These are phyloP conservation scores for Drosophila varians DNA, from an alignment of 1,140 invertebrate genomes.

Conservation along the genomic window DNA sequence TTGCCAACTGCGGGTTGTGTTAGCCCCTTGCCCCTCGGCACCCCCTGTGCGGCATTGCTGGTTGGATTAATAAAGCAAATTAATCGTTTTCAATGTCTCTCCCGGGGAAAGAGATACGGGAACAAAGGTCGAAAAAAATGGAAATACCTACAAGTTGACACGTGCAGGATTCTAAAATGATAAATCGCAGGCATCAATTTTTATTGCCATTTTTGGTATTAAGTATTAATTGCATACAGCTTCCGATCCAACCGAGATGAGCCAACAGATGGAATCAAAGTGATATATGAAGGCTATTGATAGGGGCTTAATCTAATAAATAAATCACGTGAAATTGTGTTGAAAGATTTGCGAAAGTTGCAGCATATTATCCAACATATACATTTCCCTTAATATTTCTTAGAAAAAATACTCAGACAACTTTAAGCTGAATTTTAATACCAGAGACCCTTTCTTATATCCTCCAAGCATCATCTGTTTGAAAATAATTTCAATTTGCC, in stretches of 20 bases:
- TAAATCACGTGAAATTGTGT: conserved; percentile 18
- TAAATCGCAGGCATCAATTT: conserved; percentile 63
- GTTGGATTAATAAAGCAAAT: conserved; percentile 71
- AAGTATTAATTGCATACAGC: conserved; percentile 65
- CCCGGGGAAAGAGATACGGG: conserved; percentile 7
- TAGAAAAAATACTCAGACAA: background rate
- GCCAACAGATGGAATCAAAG: background rate
- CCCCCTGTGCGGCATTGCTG: conserved; percentile 9
- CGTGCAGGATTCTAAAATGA: conserved; percentile 65
- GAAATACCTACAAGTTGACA: conserved; percentile 53
- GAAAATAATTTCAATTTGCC: conserved; percentile 7
- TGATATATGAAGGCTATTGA: conserved; percentile 36
- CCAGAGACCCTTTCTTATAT: background rate
- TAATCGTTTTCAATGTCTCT: conserved; percentile 53
- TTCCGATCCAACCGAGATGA: background rate
- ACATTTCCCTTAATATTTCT: too few relatives aligned
- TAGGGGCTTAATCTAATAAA: conserved; percentile 25
- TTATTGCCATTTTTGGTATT: conserved; percentile 66
- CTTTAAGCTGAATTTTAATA: background rate
- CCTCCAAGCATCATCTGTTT: background rate
- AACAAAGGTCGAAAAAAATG: conserved; percentile 30
- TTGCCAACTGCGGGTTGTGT: conserved; percentile 15
- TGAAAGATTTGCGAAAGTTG: background rate
- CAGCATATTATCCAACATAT: too few relatives aligned
- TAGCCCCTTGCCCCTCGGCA: background rate